Evolutionary conservation across 2,797 vertebrate species (phyloP), one percentile per base, ranked within the genome.

Genomic region (Dendrocincla tyrannina): DNA sequence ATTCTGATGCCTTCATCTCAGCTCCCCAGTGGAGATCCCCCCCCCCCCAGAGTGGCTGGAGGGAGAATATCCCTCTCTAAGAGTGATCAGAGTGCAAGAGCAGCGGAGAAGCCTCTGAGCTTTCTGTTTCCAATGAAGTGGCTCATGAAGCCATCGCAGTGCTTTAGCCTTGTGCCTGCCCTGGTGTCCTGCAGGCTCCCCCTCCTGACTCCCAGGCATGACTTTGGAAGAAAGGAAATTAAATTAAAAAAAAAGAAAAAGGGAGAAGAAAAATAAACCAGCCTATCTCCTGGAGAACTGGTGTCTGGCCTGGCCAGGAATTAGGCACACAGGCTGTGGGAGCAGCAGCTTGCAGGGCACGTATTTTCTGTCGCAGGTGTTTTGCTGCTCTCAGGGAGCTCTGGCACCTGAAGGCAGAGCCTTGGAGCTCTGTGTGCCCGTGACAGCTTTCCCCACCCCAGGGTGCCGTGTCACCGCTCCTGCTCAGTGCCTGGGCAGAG

Each of bases 1-100:
- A 14, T 66, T 75, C 63, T 84, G 73, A 47, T 88, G 83, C 88
- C 90, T 94, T 90, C 77, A 73, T 85, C 80, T 63, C 23, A 87
- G 80, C 3, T 73, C 41, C 80, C 47, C 74, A 42, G 52, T 13
- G 7, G 88, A 93, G 80, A 64, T 85, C 66, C 66, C 14, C 73
- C 83, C 83, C 78, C 28, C 55, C 42, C 42, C 8, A 23, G 62
- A 79, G 90, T 59, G 85, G 85, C 76, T 94, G 88, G 67, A 95
- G 67, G 74, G 83, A 56, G 69, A 85, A 52, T 16, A 32, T 73
- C 69, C 66, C 42, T 32, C 58, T 81, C 53, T 55, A 47, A 74
- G 74, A 62, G 74, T 33, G 91, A 91, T 91, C 66, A 66, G 88
- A 89, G 73, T 44, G 72, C n/a, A 42, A 4, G 1, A 91, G 78